These are phyloP conservation scores for Leptodactylus fuscus DNA, from an alignment of 2,113 vertebrate species.

Conservation along the genomic window DNA sequence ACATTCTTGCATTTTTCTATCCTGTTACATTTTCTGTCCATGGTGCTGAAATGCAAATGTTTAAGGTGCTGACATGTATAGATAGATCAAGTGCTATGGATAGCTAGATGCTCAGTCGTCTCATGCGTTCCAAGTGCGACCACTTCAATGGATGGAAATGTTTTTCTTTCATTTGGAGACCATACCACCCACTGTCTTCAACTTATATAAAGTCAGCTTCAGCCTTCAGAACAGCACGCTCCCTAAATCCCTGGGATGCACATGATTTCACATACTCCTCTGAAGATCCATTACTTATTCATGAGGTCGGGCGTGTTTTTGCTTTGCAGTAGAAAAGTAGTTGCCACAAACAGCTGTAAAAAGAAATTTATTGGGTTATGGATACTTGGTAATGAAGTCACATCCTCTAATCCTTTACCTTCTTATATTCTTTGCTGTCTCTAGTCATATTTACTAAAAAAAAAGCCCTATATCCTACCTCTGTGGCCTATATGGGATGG, in stretches of 20 bases:
- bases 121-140: too few species aligned
- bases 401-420: not conserved
- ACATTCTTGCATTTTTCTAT: too few species aligned
- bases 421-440: too few species aligned
- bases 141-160: constrained; percentile 4
- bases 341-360: constrained; percentile 7
- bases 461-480: not conserved
- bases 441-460: not conserved
- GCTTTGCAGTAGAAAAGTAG: not conserved
- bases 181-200: constrained; percentile 10
- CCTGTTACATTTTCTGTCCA: too few species aligned
- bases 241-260: constrained; percentile 1
- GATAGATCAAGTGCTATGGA: not conserved
- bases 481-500: not conserved
- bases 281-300: constrained; percentile 16
- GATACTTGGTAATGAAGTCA: not conserved
- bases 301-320: not conserved
- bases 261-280: constrained; percentile 24
- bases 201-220: constrained; percentile 4
- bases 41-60: too few species aligned
- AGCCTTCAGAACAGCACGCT: constrained; percentile 21
- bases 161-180: not conserved
- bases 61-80: too few species aligned
- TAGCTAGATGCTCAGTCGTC: not conserved
- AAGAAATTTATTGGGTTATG: not conserved